Conservation (phyloP, 2,113 vertebrate genomes). For the Leiothrix lutea region DNA sequence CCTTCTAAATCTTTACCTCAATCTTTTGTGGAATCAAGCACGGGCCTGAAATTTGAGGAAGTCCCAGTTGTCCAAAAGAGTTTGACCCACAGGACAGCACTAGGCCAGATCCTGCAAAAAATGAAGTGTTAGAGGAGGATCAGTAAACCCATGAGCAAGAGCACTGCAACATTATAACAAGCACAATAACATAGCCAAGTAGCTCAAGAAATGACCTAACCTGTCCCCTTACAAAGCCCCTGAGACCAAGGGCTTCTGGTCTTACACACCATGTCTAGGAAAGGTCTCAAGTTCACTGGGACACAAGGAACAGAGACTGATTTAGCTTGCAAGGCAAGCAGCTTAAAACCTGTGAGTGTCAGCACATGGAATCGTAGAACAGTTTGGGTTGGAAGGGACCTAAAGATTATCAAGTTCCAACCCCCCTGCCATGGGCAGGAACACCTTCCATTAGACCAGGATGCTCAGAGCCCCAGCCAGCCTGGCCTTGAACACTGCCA, state of each 20-base stretch:
- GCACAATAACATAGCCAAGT: background rate
- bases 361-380: background rate
- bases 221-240: background rate
- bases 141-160: background rate
- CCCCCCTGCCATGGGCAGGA: accelerated
- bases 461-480: background rate
- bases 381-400: background rate
- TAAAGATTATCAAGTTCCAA: background rate
- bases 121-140: background rate
- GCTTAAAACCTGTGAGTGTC: background rate
- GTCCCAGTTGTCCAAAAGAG: conserved; percentile 87
- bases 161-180: background rate
- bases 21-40: conserved; percentile 73
- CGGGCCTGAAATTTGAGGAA: conserved; percentile 65
- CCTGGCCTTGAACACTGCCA: background rate
- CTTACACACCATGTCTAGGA: background rate
- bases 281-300: background rate
- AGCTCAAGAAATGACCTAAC: background rate
- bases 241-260: background rate
- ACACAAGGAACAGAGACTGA: background rate
- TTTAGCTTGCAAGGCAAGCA: background rate
- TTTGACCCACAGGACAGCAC: conserved; percentile 90
- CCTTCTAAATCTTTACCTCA: conserved; percentile 72
- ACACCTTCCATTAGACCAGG: background rate
- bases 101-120: conserved; percentile 78